Conservation (phyloP, 2,888 invertebrate species). For the Orgyia antiqua region DNA sequence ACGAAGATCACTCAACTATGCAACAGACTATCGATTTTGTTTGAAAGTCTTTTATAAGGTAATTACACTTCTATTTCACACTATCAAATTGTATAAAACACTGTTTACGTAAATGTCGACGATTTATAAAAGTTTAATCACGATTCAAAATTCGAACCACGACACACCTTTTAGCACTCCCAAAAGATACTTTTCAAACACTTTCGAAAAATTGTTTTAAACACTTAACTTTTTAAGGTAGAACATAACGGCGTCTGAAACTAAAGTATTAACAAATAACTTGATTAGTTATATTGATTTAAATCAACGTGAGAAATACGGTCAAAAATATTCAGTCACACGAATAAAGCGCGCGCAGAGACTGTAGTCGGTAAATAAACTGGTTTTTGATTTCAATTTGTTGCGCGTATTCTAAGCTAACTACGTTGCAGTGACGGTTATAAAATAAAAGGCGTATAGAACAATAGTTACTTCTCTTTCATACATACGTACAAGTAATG, state of each 20-base stretch:
- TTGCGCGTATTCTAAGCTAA: conserved; percentile 8
- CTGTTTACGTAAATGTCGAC: conserved; percentile 22
- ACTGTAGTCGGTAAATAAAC: conserved; percentile 67
- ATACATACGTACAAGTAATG: too few species aligned
- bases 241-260: conserved; percentile 5
- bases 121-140: too few species aligned
- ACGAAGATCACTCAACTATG: conserved; percentile 55
- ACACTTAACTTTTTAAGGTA: conserved; percentile 4
- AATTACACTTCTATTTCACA: conserved; percentile 38
- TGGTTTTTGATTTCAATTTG: conserved; percentile 58
- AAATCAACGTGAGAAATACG: conserved; percentile 36
- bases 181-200: conserved; percentile 9
- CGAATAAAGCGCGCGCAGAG: conserved; percentile 30
- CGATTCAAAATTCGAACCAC: conserved; percentile 58
- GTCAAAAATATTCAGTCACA: conserved; percentile 28
- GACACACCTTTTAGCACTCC: conserved; percentile 49
- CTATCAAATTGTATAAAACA: conserved; percentile 36
- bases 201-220: conserved; percentile 12
- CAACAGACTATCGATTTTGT: conserved; percentile 39
- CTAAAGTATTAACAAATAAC: conserved; percentile 3
- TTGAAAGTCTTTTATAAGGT: conserved; percentile 23
- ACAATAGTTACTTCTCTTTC: too few species aligned
- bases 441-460: too few species aligned
- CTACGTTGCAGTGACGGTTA: conserved; percentile 17
- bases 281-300: neutral